A percentile compares a stretch with the other conserved stretches of the same genome.
Evolutionary conservation across 2,797 vertebrate genomes (phyloP).

Genomic region (Peromyscus attwateri): DNA sequence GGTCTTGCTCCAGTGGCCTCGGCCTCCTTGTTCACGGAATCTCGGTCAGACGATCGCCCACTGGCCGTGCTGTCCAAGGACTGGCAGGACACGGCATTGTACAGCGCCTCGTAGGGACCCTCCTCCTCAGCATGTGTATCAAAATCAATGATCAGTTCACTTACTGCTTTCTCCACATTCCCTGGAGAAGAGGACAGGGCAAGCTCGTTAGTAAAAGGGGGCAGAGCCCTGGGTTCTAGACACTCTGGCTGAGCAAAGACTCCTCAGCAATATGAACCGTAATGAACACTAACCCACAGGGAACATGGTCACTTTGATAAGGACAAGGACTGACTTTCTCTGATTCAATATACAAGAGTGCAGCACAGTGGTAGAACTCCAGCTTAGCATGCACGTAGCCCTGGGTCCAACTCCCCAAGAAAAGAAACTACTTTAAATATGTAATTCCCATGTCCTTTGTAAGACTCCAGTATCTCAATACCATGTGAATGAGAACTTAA

Average conservation of each 20-base stretch:
- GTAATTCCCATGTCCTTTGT: neutral
- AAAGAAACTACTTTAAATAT: neutral
- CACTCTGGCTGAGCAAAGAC: neutral
- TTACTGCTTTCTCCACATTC: constrained; percentile 92
- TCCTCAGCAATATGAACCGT: neutral
- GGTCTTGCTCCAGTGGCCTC: constrained; percentile 81
- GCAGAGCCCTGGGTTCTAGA: accelerated
- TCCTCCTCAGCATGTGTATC: constrained; percentile 92
- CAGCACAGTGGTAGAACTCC: neutral
- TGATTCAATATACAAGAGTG: neutral
- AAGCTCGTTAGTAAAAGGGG: neutral
- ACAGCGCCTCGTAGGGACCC: constrained; percentile 96
- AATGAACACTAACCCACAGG: neutral
- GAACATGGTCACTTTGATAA: neutral
- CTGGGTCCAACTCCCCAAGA: neutral
- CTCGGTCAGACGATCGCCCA: constrained; percentile 95
- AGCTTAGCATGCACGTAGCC: accelerated
- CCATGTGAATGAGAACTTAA: neutral
- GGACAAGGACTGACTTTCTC: neutral
- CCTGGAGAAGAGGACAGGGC: constrained; percentile 84
- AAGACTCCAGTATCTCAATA: neutral
- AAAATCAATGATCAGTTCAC: constrained; percentile 92
- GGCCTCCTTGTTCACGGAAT: constrained; percentile 91
- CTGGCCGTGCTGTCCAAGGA: constrained; percentile 97
- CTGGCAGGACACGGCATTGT: constrained; percentile 96